phyloP scores from a whole-genome alignment of 2,113 vertebrate genomes.

The Vidua macroura region DNA sequence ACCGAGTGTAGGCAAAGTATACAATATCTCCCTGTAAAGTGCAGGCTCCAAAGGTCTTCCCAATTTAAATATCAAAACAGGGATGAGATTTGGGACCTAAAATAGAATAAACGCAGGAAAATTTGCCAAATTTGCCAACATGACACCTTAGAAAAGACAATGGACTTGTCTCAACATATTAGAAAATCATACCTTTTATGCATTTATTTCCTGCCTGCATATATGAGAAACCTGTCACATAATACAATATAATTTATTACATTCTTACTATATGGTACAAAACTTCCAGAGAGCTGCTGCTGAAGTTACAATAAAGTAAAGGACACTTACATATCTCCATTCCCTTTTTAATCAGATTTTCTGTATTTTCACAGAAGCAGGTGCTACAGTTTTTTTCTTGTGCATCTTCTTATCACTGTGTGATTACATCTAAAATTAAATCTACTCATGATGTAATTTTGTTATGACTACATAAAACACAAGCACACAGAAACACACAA shows the following conservation, averaged over 20 bases:
- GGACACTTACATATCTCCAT: neutral
- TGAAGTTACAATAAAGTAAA: neutral
- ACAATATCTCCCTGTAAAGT: slow-evolving; percentile 80
- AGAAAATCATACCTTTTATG: neutral
- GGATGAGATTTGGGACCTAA: slow-evolving; percentile 88
- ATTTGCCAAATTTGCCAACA: neutral
- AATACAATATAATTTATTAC: neutral
- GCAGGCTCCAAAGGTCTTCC: slow-evolving; percentile 79
- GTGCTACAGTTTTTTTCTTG: neutral
- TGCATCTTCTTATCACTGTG: neutral
- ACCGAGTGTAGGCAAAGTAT: slow-evolving; percentile 85
- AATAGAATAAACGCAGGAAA: slow-evolving; percentile 23
- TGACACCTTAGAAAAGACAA: rapidly evolving
- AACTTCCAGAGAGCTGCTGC: neutral
- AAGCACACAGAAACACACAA: neutral
- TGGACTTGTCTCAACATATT: neutral
- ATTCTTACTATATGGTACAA: neutral
- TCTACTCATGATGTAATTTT: neutral
- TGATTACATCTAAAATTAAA: neutral
- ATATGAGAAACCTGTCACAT: neutral
- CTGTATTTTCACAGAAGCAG: neutral
- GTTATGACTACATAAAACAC: neutral
- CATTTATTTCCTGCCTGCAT: neutral
- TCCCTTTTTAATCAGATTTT: neutral
- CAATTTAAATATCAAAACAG: slow-evolving; percentile 88